Conservation (phyloP, 2,113 vertebrate species). For the Cryptomyrus ogoouensis region DNA sequence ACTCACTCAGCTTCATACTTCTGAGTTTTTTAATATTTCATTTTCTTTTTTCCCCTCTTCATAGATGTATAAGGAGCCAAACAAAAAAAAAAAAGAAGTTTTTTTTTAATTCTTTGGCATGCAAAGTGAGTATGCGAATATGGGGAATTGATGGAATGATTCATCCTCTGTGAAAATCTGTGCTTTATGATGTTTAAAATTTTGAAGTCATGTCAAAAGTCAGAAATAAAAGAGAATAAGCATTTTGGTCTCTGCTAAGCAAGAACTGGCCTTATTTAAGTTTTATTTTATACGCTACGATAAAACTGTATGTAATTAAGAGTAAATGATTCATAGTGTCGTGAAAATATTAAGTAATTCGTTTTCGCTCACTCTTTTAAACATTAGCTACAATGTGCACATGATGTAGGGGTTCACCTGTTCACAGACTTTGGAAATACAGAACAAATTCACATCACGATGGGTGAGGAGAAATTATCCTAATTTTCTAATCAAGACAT, state of each 20-base stretch:
- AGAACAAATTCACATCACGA: constrained; percentile 56
- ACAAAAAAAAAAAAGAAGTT: constrained; percentile 3
- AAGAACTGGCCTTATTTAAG: constrained; percentile 26
- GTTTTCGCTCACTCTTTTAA: neutral
- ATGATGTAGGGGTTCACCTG: constrained; percentile 10
- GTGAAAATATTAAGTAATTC: neutral
- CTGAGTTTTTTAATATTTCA: constrained; percentile 13
- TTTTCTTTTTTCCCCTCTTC: constrained; percentile 6
- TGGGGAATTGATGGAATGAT: constrained; percentile 38
- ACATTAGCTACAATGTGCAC: neutral
- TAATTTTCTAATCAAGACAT: constrained; percentile 65
- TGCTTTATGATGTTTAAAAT: constrained; percentile 23
- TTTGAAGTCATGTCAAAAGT: constrained; percentile 17
- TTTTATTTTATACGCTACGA: constrained; percentile 37
- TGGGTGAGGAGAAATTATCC: constrained; percentile 50
- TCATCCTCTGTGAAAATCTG: constrained; percentile 33
- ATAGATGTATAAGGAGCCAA: neutral
- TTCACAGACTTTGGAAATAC: constrained; percentile 14
- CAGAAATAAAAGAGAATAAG: neutral
- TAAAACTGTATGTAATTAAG: neutral
- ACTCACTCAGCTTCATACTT: constrained; percentile 1
- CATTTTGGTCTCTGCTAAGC: neutral
- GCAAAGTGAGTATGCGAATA: constrained; percentile 29
- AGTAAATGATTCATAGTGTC: neutral
- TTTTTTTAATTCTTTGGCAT: constrained; percentile 27